phyloP scores from a whole-genome alignment of 2,888 invertebrate species.

The Lysandra bellargus region DNA sequence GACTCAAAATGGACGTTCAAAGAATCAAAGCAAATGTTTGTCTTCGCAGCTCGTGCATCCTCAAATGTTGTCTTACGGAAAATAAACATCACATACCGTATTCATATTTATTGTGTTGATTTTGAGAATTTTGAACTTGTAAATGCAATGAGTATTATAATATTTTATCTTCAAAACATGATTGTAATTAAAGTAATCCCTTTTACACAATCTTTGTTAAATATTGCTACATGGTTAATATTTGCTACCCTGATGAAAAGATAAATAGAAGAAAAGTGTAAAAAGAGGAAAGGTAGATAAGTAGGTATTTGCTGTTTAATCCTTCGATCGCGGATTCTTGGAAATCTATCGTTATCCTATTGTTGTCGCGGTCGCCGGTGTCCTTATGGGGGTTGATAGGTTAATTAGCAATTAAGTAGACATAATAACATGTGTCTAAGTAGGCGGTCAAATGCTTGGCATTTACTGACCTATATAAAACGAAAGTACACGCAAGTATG shows the following conservation, averaged over 20 bases:
- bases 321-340: too few relatives aligned
- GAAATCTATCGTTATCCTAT: too few relatives aligned
- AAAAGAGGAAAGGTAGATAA: neutral
- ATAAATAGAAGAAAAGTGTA: neutral
- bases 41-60: slow-evolving; percentile 38
- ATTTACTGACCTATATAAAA: neutral
- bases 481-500: neutral
- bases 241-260: neutral
- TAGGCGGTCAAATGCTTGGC: neutral
- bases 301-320: neutral
- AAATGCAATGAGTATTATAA: neutral
- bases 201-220: neutral
- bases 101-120: neutral
- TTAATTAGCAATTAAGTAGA: neutral
- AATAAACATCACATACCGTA: neutral
- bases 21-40: slow-evolving; percentile 40
- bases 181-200: neutral
- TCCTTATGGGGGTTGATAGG: too few relatives aligned
- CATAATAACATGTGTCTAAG: neutral
- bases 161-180: neutral
- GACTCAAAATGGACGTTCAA: slow-evolving; percentile 42
- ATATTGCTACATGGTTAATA: neutral
- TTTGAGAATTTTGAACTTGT: neutral
- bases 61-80: slow-evolving; percentile 36
- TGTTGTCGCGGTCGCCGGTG: too few relatives aligned